Conservation (phyloP, 2,797 vertebrate genomes). For the Leucoraja ocellata region DNA sequence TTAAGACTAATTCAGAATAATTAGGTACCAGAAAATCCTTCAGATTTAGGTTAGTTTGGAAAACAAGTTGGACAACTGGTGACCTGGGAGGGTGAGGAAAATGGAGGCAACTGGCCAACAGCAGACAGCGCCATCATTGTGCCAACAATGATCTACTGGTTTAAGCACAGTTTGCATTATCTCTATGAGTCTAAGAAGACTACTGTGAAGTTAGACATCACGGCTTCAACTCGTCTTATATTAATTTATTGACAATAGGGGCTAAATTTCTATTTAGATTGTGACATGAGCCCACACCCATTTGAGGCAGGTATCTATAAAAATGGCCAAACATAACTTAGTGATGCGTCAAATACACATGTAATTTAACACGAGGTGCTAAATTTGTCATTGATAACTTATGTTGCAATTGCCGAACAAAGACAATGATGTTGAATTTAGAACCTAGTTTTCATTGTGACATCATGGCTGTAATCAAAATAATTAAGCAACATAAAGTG, state of each 20-base stretch:
- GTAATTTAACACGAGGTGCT: neutral
- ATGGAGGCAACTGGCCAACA: neutral
- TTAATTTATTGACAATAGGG: neutral
- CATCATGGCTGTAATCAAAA: neutral
- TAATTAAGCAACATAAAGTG: neutral
- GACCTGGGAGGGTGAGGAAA: neutral
- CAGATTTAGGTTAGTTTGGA: neutral
- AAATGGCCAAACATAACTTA: neutral
- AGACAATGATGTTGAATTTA: neutral
- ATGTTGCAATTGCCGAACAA: neutral
- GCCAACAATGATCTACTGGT: neutral
- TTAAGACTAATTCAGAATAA: too few species aligned
- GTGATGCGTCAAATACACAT: neutral
- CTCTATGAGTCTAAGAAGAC: neutral
- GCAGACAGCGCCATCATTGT: neutral
- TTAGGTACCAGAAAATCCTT: neutral
- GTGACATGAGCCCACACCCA: neutral
- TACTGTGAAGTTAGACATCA: neutral
- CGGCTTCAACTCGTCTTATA: neutral
- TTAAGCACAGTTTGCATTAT: neutral
- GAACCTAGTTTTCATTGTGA: neutral
- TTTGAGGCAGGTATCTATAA: neutral
- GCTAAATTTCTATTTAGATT: neutral
- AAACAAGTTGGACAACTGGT: neutral
- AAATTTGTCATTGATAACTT: neutral